Evolutionary conservation across 2,113 vertebrate genomes (phyloP), one percentile per base, ranked within the genome.

Genomic region (Oreocharis arfaki): DNA sequence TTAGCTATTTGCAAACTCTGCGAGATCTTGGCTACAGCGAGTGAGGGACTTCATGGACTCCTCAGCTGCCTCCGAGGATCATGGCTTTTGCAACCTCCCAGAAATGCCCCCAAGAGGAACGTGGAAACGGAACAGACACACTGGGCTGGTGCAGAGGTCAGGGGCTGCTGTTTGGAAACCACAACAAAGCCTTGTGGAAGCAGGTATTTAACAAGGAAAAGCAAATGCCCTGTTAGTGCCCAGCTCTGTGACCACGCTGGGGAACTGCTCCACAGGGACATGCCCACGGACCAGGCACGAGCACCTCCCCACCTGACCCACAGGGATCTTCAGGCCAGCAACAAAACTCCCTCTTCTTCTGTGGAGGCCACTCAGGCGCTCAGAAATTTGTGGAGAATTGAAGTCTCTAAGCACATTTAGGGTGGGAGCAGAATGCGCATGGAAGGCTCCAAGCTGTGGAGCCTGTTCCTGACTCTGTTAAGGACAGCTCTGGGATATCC

Each of bases 241-340:
- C 35, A 24, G 59, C 63, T 33, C 55, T 11, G 32, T 0, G 0
- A 23, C 27, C 52, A 10, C 0, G 1, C 1, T 18, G 47, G 22
- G 24, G 57, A 33, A 22, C 4, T 8, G 23, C 14, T 11, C 3
- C 5, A 27, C 3, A 18, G 3, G 11, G 30, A 32, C 0, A 0
- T 21, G 37, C 32, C 46, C 47, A 2, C 1, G 4, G 2, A 13
- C 24, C 28, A 10, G 6, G 2, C 15, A 4, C 2, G 0, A 5
- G 27, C 6, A 1, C 16, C 65, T 42, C 52, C 49, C 49, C 19
- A 4, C 30, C 0, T 10, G 15, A 23, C 1, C 37, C 84, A 86
- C 27, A 5, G 32, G 42, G 10, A 13, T 6, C 7, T 2, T 0
- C 61, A 76, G 55, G 41, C 16, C 74, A 74, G 49, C 10, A 68